Base-by-base conservation (phyloP, 2,888 invertebrate species). In the Hermaeophaga mercurialis region DNA sequence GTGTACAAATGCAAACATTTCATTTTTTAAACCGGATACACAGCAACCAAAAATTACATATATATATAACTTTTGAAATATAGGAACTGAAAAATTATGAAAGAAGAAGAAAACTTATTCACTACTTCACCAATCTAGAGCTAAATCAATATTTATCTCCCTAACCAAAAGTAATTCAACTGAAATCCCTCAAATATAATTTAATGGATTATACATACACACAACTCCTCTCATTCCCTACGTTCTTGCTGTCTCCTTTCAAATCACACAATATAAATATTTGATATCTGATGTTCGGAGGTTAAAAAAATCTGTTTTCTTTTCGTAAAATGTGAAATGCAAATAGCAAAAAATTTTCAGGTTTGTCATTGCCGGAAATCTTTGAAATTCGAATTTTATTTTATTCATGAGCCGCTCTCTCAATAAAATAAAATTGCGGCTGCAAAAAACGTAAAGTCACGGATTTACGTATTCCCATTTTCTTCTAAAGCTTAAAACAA, bases 201-300 rank as follows among this genome's bases (percentile, higher is more conserved):
- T n/a, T n/a, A 6, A 18, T 12, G 24, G n/a, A 15, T 2, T n/a
- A n/a, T n/a, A n/a, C n/a, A n/a, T n/a, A n/a, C n/a, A n/a, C n/a
- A n/a, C n/a, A n/a, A n/a, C n/a, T n/a, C n/a, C n/a, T n/a, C n/a
- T n/a, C n/a, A n/a, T n/a, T n/a, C n/a, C n/a, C n/a, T n/a, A n/a
- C n/a, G n/a, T n/a, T n/a, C n/a, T n/a, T n/a, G n/a, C n/a, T n/a
- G n/a, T n/a, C n/a, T n/a, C n/a, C n/a, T n/a, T n/a, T n/a, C n/a
- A n/a, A n/a, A n/a, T n/a, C 24, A 14, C 7, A 14, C 24, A 24
- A 43, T 24, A 43, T 43, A 43, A 43, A 43, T 43, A 43, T 43
- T 43, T 43, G 43, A 24, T 43, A 43, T 43, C 24, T 24, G 43
- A 41, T 41, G 41, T 41, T 39, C 43, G 43, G 11, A 24, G 43